Percentiles rank a stretch among this genome's conserved stretches.
Evolutionary conservation across 2,797 vertebrate species (phyloP).

Genomic region (Mastacembelus armatus): DNA sequence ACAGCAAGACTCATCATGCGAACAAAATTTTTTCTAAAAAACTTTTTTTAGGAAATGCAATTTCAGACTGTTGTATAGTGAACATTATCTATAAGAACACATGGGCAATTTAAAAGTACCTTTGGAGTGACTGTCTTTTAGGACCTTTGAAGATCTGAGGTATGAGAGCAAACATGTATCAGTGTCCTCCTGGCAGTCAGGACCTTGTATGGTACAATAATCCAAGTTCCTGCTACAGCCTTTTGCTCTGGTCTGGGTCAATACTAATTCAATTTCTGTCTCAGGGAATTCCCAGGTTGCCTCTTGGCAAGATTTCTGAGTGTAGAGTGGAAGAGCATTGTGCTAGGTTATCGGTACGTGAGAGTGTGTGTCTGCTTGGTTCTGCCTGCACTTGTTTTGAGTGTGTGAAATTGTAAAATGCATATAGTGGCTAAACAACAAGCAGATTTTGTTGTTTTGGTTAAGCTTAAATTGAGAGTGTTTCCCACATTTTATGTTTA

Average conservation of each 20-base stretch:
- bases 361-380: constrained; percentile 12
- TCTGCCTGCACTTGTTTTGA: neutral
- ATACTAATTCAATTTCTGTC: constrained; percentile 82
- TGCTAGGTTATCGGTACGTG: constrained; percentile 48
- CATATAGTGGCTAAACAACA: constrained; percentile 39
- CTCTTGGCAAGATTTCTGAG: constrained; percentile 76
- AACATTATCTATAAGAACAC: neutral
- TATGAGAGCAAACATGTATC: constrained; percentile 58
- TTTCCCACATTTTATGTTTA: constrained; percentile 58
- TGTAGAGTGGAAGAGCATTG: constrained; percentile 59
- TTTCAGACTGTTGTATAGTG: too few relatives aligned
- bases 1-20: neutral
- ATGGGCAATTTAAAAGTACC: neutral
- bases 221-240: constrained; percentile 66
- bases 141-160: constrained; percentile 31
- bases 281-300: constrained; percentile 77
- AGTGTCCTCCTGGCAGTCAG: constrained; percentile 52
- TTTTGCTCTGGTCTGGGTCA: constrained; percentile 72
- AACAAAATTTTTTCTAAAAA: constrained; percentile 5
- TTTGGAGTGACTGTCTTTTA: constrained; percentile 8
- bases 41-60: neutral
- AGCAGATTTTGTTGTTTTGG: constrained; percentile 35
- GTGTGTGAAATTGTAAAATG: constrained; percentile 20
- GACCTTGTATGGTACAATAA: constrained; percentile 67
- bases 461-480: constrained; percentile 22